Evolutionary conservation across 2,797 vertebrate species (phyloP).

Genomic region (Anniella stebbinsi): DNA sequence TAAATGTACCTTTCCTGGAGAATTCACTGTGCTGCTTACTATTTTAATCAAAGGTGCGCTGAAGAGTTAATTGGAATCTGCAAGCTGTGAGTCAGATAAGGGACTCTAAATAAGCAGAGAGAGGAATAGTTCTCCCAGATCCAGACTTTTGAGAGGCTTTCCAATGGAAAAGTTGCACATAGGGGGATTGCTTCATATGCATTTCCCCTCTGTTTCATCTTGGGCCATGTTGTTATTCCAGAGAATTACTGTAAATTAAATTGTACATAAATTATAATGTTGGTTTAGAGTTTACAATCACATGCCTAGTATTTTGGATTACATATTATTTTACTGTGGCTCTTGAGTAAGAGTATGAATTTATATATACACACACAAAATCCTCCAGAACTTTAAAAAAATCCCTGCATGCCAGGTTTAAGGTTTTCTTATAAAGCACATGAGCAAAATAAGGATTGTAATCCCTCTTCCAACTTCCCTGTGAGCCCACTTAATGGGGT

Average conservation of each 20-base stretch:
- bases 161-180: neutral
- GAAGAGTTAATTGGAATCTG: slow-evolving; percentile 50
- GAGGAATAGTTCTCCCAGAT: slow-evolving; percentile 9
- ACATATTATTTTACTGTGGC: slow-evolving; percentile 47
- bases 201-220: neutral
- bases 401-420: neutral
- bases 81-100: slow-evolving; percentile 40
- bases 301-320: slow-evolving; percentile 33
- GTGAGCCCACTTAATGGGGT: neutral
- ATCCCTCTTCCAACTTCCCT: neutral
- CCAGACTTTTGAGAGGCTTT: neutral
- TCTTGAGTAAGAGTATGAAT: neutral
- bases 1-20: slow-evolving; percentile 20
- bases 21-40: slow-evolving; percentile 34
- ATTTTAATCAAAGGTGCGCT: slow-evolving; percentile 42
- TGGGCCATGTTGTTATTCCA: neutral
- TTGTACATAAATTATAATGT: neutral
- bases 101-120: slow-evolving; percentile 30
- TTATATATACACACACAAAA: neutral
- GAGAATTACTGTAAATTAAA: neutral
- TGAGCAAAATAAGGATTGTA: neutral
- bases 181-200: neutral
- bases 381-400: neutral
- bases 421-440: too few relatives aligned
- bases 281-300: slow-evolving; percentile 28